phyloP scores from a whole-genome alignment of 2,797 vertebrate species.

The Cossypha polioptera region DNA sequence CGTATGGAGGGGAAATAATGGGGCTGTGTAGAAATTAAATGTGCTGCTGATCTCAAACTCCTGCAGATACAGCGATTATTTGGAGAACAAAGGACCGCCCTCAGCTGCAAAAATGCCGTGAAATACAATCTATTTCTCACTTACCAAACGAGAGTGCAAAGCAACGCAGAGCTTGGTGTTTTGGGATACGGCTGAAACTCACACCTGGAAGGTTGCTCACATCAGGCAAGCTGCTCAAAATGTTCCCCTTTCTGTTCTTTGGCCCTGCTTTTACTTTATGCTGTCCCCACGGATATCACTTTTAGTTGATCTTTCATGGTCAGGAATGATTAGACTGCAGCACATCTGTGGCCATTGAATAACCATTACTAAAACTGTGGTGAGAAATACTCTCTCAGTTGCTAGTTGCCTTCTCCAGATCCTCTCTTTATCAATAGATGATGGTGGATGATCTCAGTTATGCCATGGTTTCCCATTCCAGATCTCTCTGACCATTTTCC shows the following conservation, averaged over 20 bases:
- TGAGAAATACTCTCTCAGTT: background rate
- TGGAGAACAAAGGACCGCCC: background rate
- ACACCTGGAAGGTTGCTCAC: background rate
- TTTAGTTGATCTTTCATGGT: background rate
- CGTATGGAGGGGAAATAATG: fast-evolving
- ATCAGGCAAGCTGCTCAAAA: background rate
- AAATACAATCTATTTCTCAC: background rate
- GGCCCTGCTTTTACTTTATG: background rate
- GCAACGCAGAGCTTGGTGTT: background rate
- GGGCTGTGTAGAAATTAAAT: background rate
- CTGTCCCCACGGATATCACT: background rate
- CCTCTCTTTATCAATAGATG: background rate
- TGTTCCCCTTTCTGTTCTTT: background rate
- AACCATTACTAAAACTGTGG: background rate
- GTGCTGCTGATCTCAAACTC: background rate
- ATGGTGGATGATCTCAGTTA: background rate
- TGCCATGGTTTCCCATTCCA: background rate
- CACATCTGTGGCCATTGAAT: background rate
- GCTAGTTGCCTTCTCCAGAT: background rate
- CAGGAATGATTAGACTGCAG: background rate
- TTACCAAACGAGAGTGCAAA: background rate
- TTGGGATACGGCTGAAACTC: background rate
- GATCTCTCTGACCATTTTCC: background rate
- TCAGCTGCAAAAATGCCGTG: background rate
- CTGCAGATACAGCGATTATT: background rate